Conservation (phyloP, 1,140 invertebrate species). For the Thalassaphorura encarpata region DNA sequence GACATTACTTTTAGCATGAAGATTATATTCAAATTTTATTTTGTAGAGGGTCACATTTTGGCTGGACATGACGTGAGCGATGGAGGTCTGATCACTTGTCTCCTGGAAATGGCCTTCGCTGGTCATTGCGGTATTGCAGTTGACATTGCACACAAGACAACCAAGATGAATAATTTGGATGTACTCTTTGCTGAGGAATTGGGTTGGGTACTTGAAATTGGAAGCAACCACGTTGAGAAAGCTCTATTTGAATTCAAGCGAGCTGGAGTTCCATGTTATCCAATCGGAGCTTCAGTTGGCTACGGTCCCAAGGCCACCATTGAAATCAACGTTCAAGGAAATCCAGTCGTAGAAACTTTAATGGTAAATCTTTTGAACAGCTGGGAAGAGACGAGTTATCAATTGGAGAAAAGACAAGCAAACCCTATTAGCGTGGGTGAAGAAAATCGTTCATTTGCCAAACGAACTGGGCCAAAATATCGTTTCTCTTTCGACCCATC, state of each 20-base stretch:
- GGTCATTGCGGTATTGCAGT: conserved; percentile 70
- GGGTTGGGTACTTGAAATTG: conserved; percentile 82
- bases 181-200: conserved; percentile 83
- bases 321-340: conserved; percentile 50
- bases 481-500: conserved; percentile 60
- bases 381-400: conserved; percentile 95
- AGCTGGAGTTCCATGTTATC: conserved; percentile 51
- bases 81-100: conserved; percentile 79
- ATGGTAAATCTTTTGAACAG: conserved; percentile 58
- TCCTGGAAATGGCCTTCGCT: conserved; percentile 92
- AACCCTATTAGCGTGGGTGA: conserved; percentile 64
- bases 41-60: conserved; percentile 54
- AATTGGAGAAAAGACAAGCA: conserved; percentile 72
- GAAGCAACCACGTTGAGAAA: conserved; percentile 42
- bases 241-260: conserved; percentile 52
- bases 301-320: conserved; percentile 57
- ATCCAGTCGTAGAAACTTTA: conserved; percentile 50
- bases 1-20: neutral
- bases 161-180: conserved; percentile 46
- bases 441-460: conserved; percentile 54
- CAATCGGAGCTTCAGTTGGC: conserved; percentile 57
- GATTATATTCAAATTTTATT: neutral
- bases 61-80: conserved; percentile 97
- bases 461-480: conserved; percentile 50
- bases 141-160: conserved; percentile 48